Conservation (phyloP, 1,140 invertebrate genomes). For the Augochlora pura region DNA sequence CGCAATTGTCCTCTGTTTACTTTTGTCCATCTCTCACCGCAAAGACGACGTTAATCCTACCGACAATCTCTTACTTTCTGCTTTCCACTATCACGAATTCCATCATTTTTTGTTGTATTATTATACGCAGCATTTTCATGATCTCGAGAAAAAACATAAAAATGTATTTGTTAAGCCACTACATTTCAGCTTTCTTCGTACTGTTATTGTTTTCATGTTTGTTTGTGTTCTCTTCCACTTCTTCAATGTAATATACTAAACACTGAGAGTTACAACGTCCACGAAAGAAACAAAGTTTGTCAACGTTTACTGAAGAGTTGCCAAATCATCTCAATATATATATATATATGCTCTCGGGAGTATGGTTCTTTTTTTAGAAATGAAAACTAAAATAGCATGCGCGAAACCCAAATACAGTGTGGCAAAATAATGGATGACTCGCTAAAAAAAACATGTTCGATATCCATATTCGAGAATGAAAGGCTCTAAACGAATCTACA, state of each 20-base stretch:
- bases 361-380: slow-evolving; percentile 50
- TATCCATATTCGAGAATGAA: slow-evolving; percentile 7
- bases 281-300: slow-evolving; percentile 45
- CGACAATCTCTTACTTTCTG: slow-evolving; percentile 28
- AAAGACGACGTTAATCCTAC: not conserved
- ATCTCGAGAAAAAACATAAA: slow-evolving; percentile 43
- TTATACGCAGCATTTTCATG: slow-evolving; percentile 46
- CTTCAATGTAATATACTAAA: slow-evolving; percentile 27
- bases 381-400: slow-evolving; percentile 39
- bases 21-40: slow-evolving; percentile 23
- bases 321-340: slow-evolving; percentile 36
- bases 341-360: slow-evolving; percentile 39
- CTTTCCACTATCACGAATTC: slow-evolving; percentile 22
- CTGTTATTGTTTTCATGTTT: not conserved
- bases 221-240: too few relatives aligned
- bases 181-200: slow-evolving; percentile 16
- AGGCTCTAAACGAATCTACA: not conserved
- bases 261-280: slow-evolving; percentile 43
- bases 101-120: slow-evolving; percentile 22
- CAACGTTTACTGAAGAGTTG: slow-evolving; percentile 26
- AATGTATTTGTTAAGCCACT: slow-evolving; percentile 42
- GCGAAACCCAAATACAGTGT: slow-evolving; percentile 62
- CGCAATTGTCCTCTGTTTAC: slow-evolving; percentile 34
- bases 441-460: not conserved
- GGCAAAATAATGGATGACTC: slow-evolving; percentile 56